phyloP scores from a whole-genome alignment of 2,797 vertebrate species.

The Aphelocoma californica region DNA sequence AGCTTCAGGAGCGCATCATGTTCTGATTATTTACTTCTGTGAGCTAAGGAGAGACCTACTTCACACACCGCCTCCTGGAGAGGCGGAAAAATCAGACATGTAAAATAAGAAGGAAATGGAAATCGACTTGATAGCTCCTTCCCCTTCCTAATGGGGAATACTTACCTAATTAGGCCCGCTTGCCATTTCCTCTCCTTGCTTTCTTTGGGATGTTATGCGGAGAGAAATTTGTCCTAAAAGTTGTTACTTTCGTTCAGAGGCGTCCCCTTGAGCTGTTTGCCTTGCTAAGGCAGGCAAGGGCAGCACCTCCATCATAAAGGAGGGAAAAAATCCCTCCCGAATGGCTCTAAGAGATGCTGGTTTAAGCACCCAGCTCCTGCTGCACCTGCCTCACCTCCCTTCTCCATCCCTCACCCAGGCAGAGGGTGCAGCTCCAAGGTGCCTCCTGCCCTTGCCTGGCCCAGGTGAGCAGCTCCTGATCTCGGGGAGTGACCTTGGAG shows the following conservation, averaged over 20 bases:
- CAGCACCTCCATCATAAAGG: not conserved
- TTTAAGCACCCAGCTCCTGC: not conserved
- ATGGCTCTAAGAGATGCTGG: not conserved
- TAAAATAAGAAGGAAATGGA: conserved; percentile 49
- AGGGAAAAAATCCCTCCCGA: not conserved
- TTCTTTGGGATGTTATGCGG: not conserved
- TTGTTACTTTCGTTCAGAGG: not conserved
- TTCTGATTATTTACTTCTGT: conserved; percentile 52
- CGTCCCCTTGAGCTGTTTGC: not conserved
- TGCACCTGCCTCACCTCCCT: too few relatives aligned
- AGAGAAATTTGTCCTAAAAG: conserved; percentile 21
- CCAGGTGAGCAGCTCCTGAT: not conserved
- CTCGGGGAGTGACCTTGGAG: not conserved
- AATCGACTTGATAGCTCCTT: conserved; percentile 57
- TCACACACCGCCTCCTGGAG: conserved; percentile 49
- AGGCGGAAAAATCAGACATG: conserved; percentile 38
- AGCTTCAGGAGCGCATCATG: accelerated
- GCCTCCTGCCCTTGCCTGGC: not conserved
- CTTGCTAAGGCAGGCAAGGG: not conserved
- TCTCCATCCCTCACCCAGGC: not conserved
- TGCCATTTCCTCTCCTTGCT: conserved; percentile 43
- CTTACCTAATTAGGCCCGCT: conserved; percentile 44
- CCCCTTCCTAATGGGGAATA: conserved; percentile 34
- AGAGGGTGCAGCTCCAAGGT: not conserved
- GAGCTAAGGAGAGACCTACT: conserved; percentile 27